phyloP scores from a whole-genome alignment of 2,888 invertebrate genomes.

The Pheosia gnoma region DNA sequence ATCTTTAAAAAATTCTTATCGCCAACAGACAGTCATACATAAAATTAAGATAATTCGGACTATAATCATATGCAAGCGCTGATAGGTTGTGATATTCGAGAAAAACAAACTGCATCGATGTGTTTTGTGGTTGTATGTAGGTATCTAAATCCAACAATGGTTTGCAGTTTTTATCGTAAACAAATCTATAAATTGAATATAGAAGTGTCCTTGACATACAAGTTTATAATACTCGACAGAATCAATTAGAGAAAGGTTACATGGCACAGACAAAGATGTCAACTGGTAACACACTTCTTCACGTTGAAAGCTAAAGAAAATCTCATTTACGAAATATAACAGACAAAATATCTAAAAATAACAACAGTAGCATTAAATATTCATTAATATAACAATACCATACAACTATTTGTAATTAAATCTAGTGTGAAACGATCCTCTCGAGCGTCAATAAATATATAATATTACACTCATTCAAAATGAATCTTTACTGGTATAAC shows the following conservation, averaged over 20 bases:
- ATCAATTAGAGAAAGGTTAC: no score
- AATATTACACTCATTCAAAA: background rate
- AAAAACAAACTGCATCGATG: background rate
- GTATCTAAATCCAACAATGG: background rate
- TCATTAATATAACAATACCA: slow-evolving; percentile 4
- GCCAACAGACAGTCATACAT: background rate
- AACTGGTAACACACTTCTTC: no score
- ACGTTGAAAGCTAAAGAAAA: no score
- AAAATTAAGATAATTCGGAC: background rate
- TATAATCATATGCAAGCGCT: background rate
- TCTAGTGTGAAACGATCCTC: slow-evolving; percentile 40
- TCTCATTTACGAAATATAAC: no score
- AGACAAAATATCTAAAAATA: no score
- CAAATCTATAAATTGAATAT: background rate
- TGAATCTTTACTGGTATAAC: background rate
- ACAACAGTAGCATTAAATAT: slow-evolving; percentile 2
- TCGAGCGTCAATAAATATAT: slow-evolving; percentile 4
- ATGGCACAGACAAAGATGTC: no score
- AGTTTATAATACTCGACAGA: no score
- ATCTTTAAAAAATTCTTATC: no score
- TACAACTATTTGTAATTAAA: slow-evolving; percentile 39
- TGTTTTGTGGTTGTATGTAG: background rate
- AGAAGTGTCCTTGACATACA: background rate
- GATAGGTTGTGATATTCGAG: background rate
- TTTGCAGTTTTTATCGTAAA: background rate